Evolutionary conservation across 2,888 invertebrate species (phyloP).

Genomic region (Chouioia cunea): DNA sequence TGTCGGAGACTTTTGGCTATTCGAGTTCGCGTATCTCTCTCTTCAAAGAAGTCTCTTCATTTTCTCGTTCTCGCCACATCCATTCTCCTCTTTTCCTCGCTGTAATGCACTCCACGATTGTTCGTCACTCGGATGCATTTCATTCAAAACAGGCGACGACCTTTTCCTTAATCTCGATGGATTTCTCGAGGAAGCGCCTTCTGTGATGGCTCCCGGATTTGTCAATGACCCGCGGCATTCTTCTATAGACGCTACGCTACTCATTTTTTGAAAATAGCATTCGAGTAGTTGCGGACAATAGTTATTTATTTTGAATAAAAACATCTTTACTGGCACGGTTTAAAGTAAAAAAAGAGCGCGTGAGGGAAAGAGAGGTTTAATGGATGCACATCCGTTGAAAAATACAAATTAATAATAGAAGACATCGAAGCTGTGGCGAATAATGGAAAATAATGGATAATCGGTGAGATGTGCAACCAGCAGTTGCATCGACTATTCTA

Average conservation of each 20-base stretch:
- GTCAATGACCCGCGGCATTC: constrained; percentile 1
- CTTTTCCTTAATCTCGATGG: constrained; percentile 18
- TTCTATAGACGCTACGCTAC: not conserved
- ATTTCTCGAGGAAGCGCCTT: constrained; percentile 9
- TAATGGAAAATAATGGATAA: too few relatives aligned
- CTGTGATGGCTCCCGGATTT: constrained; percentile 2
- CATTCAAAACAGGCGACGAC: not conserved
- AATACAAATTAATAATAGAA: too few relatives aligned
- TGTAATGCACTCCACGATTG: constrained; percentile 10
- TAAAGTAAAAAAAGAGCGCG: too few relatives aligned
- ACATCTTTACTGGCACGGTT: too few relatives aligned
- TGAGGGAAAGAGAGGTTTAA: too few relatives aligned
- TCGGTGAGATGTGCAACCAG: too few relatives aligned
- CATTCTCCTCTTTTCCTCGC: not conserved
- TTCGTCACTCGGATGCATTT: constrained; percentile 5
- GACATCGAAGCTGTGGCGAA: too few relatives aligned
- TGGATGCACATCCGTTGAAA: too few relatives aligned
- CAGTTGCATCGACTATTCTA: too few relatives aligned
- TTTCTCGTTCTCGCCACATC: not conserved
- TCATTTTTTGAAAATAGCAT: not conserved
- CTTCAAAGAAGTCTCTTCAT: not conserved
- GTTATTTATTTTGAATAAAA: constrained; percentile 21
- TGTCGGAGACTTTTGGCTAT: constrained; percentile 1
- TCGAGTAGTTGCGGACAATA: not conserved
- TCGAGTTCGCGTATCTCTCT: not conserved